Percentiles rank a stretch among this genome's conserved stretches.
These are phyloP conservation scores for Scaptomyza tumidula DNA, from an alignment of 2,888 invertebrate species.

Conservation along the genomic window DNA sequence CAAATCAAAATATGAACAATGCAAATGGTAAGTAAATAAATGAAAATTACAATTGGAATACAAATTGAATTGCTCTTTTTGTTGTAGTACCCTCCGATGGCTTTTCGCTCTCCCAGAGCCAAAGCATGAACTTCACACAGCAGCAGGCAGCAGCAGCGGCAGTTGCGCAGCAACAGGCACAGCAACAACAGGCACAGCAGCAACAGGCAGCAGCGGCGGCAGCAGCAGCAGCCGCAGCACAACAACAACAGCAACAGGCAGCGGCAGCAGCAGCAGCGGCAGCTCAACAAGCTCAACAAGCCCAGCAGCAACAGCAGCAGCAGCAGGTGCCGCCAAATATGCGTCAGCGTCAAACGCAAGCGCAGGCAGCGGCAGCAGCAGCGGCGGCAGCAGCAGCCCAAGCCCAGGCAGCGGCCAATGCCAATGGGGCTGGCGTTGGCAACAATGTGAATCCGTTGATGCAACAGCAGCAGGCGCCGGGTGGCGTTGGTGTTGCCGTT, in stretches of 20 bases:
- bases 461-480: constrained; percentile 62
- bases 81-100: constrained; percentile 82
- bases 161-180: constrained; percentile 86
- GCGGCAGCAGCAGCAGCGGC: constrained; percentile 86
- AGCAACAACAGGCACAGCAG: constrained; percentile 86
- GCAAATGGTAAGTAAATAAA: constrained; percentile 74
- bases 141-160: constrained; percentile 81
- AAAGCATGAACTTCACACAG: constrained; percentile 93
- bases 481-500: constrained; percentile 23
- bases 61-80: not conserved
- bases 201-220: constrained; percentile 80
- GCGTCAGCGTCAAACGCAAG: constrained; percentile 83
- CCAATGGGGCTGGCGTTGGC: constrained; percentile 71
- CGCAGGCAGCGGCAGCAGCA: constrained; percentile 82
- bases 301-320: constrained; percentile 85
- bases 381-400: constrained; percentile 84
- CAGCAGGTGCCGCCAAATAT: constrained; percentile 82
- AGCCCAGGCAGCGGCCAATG: constrained; percentile 83
- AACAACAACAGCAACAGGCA: constrained; percentile 86
- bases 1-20: constrained; percentile 83
- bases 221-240: constrained; percentile 86
- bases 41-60: not conserved
- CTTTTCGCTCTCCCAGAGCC: constrained; percentile 92
- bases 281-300: constrained; percentile 87
- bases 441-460: constrained; percentile 60